Base-by-base conservation (phyloP, 2,888 invertebrate species). In the Rhodophaea formosa region DNA sequence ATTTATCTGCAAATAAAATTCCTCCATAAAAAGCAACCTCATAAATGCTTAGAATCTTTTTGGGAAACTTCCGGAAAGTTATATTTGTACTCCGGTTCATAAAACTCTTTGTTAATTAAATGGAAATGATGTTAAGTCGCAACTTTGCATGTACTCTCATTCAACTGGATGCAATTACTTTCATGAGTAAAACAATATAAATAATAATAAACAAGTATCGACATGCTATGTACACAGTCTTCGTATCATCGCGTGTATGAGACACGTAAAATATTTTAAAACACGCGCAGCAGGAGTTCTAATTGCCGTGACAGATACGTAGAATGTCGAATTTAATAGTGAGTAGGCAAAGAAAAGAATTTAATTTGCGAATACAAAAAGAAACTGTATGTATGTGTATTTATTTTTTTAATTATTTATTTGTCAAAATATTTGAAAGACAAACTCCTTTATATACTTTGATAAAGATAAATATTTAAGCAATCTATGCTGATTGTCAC, bases 241-340 rank as follows among this genome's bases (percentile, higher is more conserved):
- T 16, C 35, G 15, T 51, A 51, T 35, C 35, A 35, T 51, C 32
- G 10, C 32, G 51, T 51, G 35, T 51, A 16, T 51, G 17, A 51
- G 35, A 35, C 35, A 35, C 35, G 51, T 51, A 51, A 51, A 35
- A 35, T 8, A 16, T 16, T 30, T 44, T 53, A 53, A n/a, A 53
- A n/a, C 29, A 15, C 23, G 12, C 53, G 10, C 53, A 53, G 53
- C 53, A n/a, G 44, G 53, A 14, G 53, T 23, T 29, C 29, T 23
- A 15, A 53, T 44, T 43, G 53, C 43, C 23, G 10, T 30, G 53
- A 53, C 53, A 53, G 53, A 53, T n/a, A n/a, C n/a, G n/a, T n/a
- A n/a, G n/a, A n/a, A n/a, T n/a, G n/a, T n/a, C n/a, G n/a, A n/a
- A n/a, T n/a, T n/a, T n/a, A n/a, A n/a, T n/a, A n/a, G n/a, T n/a